Percentiles rank a stretch among this genome's conserved stretches.
Evolutionary conservation across 2,113 vertebrate genomes (phyloP).

Genomic region (Paraplagusia blochii): DNA sequence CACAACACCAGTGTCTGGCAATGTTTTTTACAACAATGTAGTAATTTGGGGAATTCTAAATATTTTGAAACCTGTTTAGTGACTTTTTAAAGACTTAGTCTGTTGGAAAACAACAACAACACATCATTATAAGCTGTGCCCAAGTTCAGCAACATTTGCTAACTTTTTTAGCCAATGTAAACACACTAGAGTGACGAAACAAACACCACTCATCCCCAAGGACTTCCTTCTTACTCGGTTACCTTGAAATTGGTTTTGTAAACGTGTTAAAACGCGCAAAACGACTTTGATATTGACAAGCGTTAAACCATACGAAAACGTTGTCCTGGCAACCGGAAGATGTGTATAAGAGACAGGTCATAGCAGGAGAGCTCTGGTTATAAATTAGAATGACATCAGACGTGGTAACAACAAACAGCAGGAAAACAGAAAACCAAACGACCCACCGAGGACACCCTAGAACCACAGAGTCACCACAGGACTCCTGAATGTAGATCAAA

Average conservation of each 20-base stretch:
- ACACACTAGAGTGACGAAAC: background rate
- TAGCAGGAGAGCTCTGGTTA: constrained; percentile 19
- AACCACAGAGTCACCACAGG: constrained; percentile 52
- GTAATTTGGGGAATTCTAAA: too few relatives aligned
- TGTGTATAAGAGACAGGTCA: too few relatives aligned
- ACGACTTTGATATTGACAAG: constrained; percentile 13
- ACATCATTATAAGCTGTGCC: too few relatives aligned
- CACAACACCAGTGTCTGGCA: too few relatives aligned
- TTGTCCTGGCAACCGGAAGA: constrained; percentile 46
- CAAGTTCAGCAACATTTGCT: background rate
- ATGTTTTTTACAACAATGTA: too few relatives aligned
- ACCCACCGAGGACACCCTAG: constrained; percentile 55
- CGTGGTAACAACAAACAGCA: too few relatives aligned
- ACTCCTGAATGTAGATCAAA: constrained; percentile 44
- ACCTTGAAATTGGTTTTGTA: background rate
- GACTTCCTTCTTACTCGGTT: background rate
- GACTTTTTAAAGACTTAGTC: too few relatives aligned
- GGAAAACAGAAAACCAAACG: too few relatives aligned
- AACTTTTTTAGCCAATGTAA: background rate
- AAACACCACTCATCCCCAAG: background rate
- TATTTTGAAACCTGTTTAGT: too few relatives aligned
- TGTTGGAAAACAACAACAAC: too few relatives aligned
- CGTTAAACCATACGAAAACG: constrained; percentile 12
- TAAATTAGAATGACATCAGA: too few relatives aligned
- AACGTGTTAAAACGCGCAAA: background rate